Base-by-base conservation (phyloP, 2,113 vertebrate genomes). In the Pongo pygmaeus region DNA sequence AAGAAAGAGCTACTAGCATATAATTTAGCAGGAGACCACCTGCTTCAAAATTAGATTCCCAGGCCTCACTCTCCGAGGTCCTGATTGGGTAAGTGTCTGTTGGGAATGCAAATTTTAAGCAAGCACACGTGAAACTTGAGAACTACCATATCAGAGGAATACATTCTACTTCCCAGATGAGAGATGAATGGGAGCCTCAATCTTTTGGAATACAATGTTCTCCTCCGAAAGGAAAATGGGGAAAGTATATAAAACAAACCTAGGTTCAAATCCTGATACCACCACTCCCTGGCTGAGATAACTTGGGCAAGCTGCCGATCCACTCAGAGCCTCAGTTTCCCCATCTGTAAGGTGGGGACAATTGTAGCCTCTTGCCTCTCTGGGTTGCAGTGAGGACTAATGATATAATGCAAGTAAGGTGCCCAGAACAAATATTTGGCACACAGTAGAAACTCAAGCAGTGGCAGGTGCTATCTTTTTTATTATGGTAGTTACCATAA, bases 111-210 rank as follows among this genome's bases (percentile, higher is more conserved):
- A 27, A 40, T 83, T 32, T 95, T 32, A 13, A 52, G 32, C 59
- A 87, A 55, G 46, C 1, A 16, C 25, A 48, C 0, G 0, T 5
- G 13, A 20, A 16, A 2, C 8, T n/a, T 6, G 25, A 83, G n/a
- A 38, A 55, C 12, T 30, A 14, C 74, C 3, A 0, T 0, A 8
- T 35, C 8, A n/a, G 38, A 78, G 17, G 14, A 64, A 79, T 5
- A 57, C 5, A 40, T 23, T 52, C 89, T 25, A 27, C 61, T 48
- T 86, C 81, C 80, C 30, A 79, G 38, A 67, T 35, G 5, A 48
- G 20, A 27, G 50, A 22, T 17, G 43, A 55, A 43, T 35, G 43
- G 64, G 61, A 87, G 4, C 27, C 35, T 27, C 22, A 40, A 50
- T 83, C 20, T 79, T 80, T 35, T 4, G 18, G 52, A 55, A 84